Evolutionary conservation across 2,113 vertebrate species (phyloP), one percentile per base, ranked within the genome.

Genomic region (Paramisgurnus dabryanus): DNA sequence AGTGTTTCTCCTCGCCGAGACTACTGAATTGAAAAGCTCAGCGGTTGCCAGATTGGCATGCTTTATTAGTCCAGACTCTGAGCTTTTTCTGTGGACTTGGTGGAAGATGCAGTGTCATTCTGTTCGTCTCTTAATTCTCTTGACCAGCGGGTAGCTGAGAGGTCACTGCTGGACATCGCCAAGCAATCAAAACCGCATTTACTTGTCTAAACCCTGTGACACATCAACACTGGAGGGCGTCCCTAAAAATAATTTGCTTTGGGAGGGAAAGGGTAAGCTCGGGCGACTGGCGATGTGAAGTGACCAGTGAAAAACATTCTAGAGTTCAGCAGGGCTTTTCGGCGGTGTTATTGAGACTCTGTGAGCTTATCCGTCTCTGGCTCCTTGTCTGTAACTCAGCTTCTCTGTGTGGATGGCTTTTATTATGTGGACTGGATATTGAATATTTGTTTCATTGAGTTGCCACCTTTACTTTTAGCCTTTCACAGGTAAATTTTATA

Each of bases 171-270:
- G 76, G 82, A 85, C 72, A 65, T 79, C 67, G 61, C 66, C 80
- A 80, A 87, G 81, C 87, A 88, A 89, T 89, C 84, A 89, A 87
- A 89, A 87, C 40, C 49, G 67, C 83, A 87, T 88, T 87, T 87
- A 85, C 87, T 88, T 74, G 80, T 79, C 85, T 87, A 84, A 86
- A 86, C 80, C 88, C 83, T 82, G 68, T 78, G 47, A 71, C 85
- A 81, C 76, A 74, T 63, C 73, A 72, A 73, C 76, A 72, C 79
- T 49, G 67, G 60, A 76, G 83, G 87, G 79, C 77, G 83, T 83
- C 82, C 66, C 73, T 75, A 73, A 89, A 88, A 87, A 86, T 87
- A 72, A 86, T 87, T 85, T 86, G 81, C 67, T 86, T 85, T 18
- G 3, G 58, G 79, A 76, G 69, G 70, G 69, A 87, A 80, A 83